A percentile compares a stretch with the other conserved stretches of the same genome.
Evolutionary conservation across 1,140 invertebrate species (phyloP).

Genomic region (Pseudomyrmex dendroicus): DNA sequence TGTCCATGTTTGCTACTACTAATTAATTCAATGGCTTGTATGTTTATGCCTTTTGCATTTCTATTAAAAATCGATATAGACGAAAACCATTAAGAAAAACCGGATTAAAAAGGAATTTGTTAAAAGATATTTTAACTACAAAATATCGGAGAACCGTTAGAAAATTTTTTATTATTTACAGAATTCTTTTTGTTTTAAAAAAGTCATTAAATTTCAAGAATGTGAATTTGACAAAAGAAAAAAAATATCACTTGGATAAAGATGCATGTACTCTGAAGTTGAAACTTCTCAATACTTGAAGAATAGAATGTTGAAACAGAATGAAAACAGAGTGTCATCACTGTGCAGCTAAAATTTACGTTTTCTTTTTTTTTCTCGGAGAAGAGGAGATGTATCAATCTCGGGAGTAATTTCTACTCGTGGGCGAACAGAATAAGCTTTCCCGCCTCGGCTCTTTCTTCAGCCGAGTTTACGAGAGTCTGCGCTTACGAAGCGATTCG

Average conservation of each 20-base stretch:
- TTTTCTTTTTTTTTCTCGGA: background rate
- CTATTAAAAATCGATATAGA: background rate
- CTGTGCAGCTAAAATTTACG: background rate
- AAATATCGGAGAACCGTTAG: no score
- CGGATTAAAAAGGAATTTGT: no score
- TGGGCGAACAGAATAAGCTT: slow-evolving; percentile 61
- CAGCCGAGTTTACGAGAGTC: slow-evolving; percentile 61
- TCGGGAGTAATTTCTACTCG: slow-evolving; percentile 63
- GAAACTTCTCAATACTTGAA: background rate
- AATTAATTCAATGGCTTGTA: slow-evolving; percentile 46
- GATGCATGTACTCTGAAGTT: background rate
- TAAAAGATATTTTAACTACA: no score
- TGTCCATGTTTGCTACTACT: slow-evolving; percentile 11
- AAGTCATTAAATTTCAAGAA: no score
- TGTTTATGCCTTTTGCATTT: background rate
- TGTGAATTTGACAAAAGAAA: background rate
- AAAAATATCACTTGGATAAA: background rate
- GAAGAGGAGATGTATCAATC: slow-evolving; percentile 1
- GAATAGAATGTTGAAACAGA: no score
- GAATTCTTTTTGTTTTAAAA: no score
- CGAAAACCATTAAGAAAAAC: background rate
- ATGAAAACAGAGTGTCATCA: background rate
- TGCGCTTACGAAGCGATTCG: slow-evolving; percentile 57
- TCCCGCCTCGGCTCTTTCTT: slow-evolving; percentile 63
- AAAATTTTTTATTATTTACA: no score